phyloP scores from a whole-genome alignment of 1,140 invertebrate species.

The Leucophenga varia region DNA sequence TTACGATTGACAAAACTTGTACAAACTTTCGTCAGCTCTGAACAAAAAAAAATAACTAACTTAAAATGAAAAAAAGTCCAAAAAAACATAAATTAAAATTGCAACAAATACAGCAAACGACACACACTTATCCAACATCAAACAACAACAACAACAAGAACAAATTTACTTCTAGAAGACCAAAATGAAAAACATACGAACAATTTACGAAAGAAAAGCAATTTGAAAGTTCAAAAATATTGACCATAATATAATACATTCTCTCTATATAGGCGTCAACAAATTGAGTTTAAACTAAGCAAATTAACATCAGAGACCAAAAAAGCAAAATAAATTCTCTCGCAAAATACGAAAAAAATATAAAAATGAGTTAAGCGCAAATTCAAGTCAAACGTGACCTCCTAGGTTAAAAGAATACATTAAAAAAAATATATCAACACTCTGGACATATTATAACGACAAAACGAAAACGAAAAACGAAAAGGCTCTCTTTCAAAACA shows the following conservation, averaged over 20 bases:
- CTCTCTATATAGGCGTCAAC: no score
- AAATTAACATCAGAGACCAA: constrained; percentile 13
- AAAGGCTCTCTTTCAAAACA: neutral
- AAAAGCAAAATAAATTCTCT: constrained; percentile 30
- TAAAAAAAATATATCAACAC: constrained; percentile 39
- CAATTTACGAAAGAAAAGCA: constrained; percentile 19
- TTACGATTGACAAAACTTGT: constrained; percentile 28
- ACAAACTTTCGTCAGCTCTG: constrained; percentile 43
- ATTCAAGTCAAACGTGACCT: constrained; percentile 44
- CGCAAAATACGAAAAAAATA: constrained; percentile 47
- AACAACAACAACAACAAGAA: constrained; percentile 13
- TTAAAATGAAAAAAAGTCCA: constrained; percentile 8
- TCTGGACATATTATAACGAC: constrained; percentile 38
- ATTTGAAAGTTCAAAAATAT: constrained; percentile 33
- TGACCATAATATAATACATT: neutral
- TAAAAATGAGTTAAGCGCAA: constrained; percentile 37
- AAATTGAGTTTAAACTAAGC: no score
- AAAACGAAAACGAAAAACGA: neutral
- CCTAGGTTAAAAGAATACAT: constrained; percentile 27
- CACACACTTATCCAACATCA: neutral
- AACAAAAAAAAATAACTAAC: constrained; percentile 32
- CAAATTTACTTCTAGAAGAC: constrained; percentile 19
- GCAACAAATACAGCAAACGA: neutral
- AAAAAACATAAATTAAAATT: constrained; percentile 2
- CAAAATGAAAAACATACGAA: constrained; percentile 13